A percentile compares a stretch with the other conserved stretches of the same genome.
Evolutionary conservation across 2,888 invertebrate species (phyloP).

Genomic region (Cancer borealis): DNA sequence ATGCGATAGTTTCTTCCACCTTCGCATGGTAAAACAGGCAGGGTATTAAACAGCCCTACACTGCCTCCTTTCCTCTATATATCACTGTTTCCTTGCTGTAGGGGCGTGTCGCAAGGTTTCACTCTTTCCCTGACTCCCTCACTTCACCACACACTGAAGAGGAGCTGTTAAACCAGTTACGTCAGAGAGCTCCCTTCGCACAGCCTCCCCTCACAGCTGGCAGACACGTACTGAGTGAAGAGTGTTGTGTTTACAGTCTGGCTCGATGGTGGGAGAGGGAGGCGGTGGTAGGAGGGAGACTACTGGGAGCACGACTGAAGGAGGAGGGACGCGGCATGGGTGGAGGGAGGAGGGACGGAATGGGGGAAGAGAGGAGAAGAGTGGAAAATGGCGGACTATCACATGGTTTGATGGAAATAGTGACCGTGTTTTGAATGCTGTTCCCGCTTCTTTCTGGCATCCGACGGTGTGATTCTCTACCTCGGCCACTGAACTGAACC

Average conservation of each 20-base stretch:
- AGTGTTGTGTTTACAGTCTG: constrained; percentile 34
- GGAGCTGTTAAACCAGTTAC: not conserved
- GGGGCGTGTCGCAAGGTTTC: not conserved
- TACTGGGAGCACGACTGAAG: not conserved
- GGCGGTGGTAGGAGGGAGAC: not conserved
- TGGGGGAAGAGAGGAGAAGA: not conserved
- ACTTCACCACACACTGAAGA: not conserved
- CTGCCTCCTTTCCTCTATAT: not conserved
- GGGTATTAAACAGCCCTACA: not conserved
- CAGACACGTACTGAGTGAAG: not conserved
- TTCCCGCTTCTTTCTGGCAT: not conserved
- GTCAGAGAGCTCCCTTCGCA: not conserved
- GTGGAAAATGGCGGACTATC: not conserved
- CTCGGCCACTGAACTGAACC: not conserved
- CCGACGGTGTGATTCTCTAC: not conserved
- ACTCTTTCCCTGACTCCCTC: not conserved
- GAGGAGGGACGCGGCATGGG: not conserved
- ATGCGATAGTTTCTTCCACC: not conserved
- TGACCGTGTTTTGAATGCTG: not conserved
- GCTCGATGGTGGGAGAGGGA: not conserved
- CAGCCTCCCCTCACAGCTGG: not conserved
- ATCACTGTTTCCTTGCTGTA: not conserved
- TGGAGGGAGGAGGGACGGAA: not conserved
- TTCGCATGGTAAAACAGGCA: not conserved
- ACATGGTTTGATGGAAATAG: constrained; percentile 23